A percentile compares a stretch with the other conserved stretches of the same genome.
Conservation (phyloP, 2,797 vertebrate genomes). For the Enteromius trimaculatus region DNA sequence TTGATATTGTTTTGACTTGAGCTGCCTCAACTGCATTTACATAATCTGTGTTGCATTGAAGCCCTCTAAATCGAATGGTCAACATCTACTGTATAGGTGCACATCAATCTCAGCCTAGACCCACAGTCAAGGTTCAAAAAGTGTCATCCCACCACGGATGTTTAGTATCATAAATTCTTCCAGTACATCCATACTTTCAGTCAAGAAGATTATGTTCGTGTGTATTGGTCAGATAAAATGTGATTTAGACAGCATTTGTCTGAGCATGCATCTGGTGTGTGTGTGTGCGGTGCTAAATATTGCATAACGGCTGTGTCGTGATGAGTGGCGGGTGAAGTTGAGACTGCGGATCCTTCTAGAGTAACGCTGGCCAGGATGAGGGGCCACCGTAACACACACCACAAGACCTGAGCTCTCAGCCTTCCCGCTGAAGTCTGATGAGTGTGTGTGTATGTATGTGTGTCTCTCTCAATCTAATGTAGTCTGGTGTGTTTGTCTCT, state of each 20-base stretch:
- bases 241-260: conserved; percentile 44
- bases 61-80: not conserved
- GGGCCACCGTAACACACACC: conserved; percentile 80
- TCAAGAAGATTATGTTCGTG: conserved; percentile 23
- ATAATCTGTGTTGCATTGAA: not conserved
- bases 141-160: not conserved
- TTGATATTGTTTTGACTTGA: conserved; percentile 36
- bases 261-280: conserved; percentile 17
- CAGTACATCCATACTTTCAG: not conserved
- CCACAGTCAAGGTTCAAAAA: not conserved
- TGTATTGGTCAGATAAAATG: conserved; percentile 50
- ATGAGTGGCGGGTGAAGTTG: conserved; percentile 74
- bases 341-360: conserved; percentile 78
- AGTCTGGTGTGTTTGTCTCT: conserved; percentile 25
- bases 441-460: conserved; percentile 35
- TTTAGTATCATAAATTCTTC: not conserved
- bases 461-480: not conserved
- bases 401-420: conserved; percentile 69
- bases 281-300: conserved; percentile 68
- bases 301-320: conserved; percentile 71
- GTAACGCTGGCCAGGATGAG: conserved; percentile 71
- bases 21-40: conserved; percentile 9
- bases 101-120: conserved; percentile 5
- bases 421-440: conserved; percentile 66
- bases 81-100: not conserved